Evolutionary conservation across 2,888 invertebrate genomes (phyloP).

Genomic region (Norana najaformis): DNA sequence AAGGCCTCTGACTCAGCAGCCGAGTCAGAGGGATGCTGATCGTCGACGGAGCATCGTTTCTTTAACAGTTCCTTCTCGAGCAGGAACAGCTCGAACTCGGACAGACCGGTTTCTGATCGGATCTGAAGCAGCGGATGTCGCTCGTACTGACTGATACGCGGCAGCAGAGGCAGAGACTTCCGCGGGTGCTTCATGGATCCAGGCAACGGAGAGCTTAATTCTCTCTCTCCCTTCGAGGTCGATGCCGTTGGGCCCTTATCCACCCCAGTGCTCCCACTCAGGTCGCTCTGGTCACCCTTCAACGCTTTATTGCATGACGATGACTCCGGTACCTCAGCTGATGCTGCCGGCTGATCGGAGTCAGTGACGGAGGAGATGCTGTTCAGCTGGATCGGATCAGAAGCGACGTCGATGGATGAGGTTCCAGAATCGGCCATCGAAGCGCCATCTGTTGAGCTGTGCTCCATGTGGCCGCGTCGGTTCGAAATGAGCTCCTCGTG

Average conservation of each 20-base stretch:
- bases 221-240: neutral
- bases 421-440: neutral
- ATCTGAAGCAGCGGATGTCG: conserved; percentile 42
- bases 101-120: conserved; percentile 35
- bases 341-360: neutral
- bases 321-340: neutral
- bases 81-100: conserved; percentile 42
- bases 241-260: neutral
- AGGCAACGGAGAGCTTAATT: neutral
- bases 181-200: neutral
- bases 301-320: neutral
- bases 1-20: neutral
- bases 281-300: neutral
- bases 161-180: conserved; percentile 36
- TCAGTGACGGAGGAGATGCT: neutral
- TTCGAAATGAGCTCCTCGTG: neutral
- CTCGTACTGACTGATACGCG: conserved; percentile 42
- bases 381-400: neutral
- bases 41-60: conserved; percentile 6
- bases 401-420: neutral
- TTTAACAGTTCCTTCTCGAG: conserved; percentile 37
- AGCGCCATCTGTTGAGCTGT: neutral
- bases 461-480: neutral
- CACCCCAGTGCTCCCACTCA: neutral
- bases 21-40: neutral